Evolutionary conservation across 2,797 vertebrate genomes (phyloP), one percentile per base, ranked within the genome.

Genomic region (Scyliorhinus canicula): DNA sequence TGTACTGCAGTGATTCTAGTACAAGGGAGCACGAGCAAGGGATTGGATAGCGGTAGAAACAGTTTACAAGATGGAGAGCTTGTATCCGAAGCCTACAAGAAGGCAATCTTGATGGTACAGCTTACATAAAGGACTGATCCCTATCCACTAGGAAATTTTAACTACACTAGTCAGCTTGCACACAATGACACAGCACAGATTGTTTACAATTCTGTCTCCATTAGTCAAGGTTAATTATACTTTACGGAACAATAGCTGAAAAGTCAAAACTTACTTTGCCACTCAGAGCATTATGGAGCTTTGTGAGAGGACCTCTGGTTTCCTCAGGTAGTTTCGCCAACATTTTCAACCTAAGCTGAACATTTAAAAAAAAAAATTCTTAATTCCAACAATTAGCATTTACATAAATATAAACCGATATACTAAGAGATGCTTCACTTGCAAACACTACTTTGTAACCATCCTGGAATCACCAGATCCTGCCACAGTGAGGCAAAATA

Each of bases 301-400:
- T 99, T 96, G 98, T 97, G 93, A 99, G 97, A 67, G 98, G 97
- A 93, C 96, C 97, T 97, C 97, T 98, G 95, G 97, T 98, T 85
- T 99, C 99, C 95, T 99, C 98, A 19, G 98, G 96, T 60, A 99
- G 96, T 96, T 98, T 99, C 93, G 97, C 97, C 96, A 99, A 95
- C 96, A 99, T 98, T 97, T 99, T 99, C 96, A 98, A 96, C 96
- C 99, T 98, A 95, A 98, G 97, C 99, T 99, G 60, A 44, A 44
- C 52, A 60, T 77, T 31, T 77, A 55, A 95, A 79, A 77, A 40
- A 11, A 95, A 16, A 12, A 14, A n/a, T 55, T 65, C 21, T 65
- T 65, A 19, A 63, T 16, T 55, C 4, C 21, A 50, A 50, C 55
- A 88, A 19, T 1, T 3, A n/a, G 31, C 35, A 26, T 35, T 60